A percentile compares a stretch with the other conserved stretches of the same genome.
Conservation (phyloP, 2,797 vertebrate genomes). For the Gephyroberyx darwinii region DNA sequence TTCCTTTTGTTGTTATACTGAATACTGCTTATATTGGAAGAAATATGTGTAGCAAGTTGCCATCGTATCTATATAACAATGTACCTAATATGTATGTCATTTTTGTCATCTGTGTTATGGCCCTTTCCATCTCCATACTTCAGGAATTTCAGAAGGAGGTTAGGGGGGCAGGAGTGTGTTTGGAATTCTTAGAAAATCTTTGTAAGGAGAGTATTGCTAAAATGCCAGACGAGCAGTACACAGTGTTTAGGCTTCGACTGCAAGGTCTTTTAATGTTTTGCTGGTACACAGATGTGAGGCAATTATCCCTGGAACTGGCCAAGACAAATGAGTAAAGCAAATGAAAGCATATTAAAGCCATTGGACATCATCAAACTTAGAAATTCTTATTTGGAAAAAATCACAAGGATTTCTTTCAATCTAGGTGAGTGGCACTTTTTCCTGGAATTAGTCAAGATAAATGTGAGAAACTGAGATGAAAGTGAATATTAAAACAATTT, state of each 20-base stretch:
- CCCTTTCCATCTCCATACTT: not conserved
- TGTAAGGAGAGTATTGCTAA: conserved; percentile 50
- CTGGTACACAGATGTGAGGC: conserved; percentile 68
- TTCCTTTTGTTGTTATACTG: not conserved
- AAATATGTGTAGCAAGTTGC: too few relatives aligned
- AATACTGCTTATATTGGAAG: too few relatives aligned
- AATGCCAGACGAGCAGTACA: conserved; percentile 61
- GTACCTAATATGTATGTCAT: too few relatives aligned
- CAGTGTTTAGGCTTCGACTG: conserved; percentile 68
- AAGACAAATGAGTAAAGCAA: conserved; percentile 58
- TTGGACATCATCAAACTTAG: too few relatives aligned
- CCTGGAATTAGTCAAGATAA: conserved; percentile 68
- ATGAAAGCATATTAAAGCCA: not conserved
- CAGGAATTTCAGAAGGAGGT: conserved; percentile 72
- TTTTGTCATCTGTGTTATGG: not conserved
- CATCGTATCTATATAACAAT: too few relatives aligned
- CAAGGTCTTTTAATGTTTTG: conserved; percentile 73
- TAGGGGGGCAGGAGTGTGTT: conserved; percentile 65
- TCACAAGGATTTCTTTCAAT: too few relatives aligned
- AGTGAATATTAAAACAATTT: too few relatives aligned
- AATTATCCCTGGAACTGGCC: conserved; percentile 71
- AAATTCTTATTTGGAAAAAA: too few relatives aligned
- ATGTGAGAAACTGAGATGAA: conserved; percentile 68
- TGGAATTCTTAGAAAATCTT: conserved; percentile 73
- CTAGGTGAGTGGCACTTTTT: conserved; percentile 58